Evolutionary conservation across 2,113 vertebrate species (phyloP), one percentile per base, ranked within the genome.

Genomic region (Daphoenositta chrysoptera): DNA sequence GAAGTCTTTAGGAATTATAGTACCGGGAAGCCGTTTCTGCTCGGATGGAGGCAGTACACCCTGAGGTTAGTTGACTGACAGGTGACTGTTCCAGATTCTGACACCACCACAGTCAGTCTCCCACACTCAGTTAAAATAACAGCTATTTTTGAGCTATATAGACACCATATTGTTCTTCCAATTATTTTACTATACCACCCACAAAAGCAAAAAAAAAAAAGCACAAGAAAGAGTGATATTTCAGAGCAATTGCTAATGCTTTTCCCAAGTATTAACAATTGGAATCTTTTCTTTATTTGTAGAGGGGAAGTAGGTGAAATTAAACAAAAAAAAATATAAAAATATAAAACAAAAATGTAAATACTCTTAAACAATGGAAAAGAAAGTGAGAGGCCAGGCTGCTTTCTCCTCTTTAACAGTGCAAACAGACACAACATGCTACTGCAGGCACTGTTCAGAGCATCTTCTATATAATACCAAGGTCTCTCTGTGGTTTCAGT

Each of bases 1-100:
- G 60, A 76, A 91, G 58, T 64, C 84, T 93, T 66, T 42, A 86
- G 83, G 87, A 93, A 56, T 42, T 50, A n/a, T 4, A 61, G 57
- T 80, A 8, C 45, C 4, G 8, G 57, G 58, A 30, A 84, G 61
- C 72, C 4, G 1, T 50, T 31, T 45, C 63, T 83, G 90, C 84
- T 88, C 0, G 0, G 28, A 60, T 85, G 3, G 21, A 87, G 70
- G 30, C 6, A 14, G 60, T 78, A 50, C 33, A 30, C 6, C 2
- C 57, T 63, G 64, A 89, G 37, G 27, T 75, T 60, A 61, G 82
- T 51, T 92, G 83, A 40, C 39, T 82, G 89, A 50, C 61, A 70
- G 66, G 27, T 94, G 76, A 37, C 65, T 82, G 27, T 54, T 86
- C 75, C 51, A 57, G 37, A 71, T 66, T 63, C 75, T 89, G 56